A percentile compares a stretch with the other conserved stretches of the same genome.
Conservation (phyloP, 92 coral and sea anemone species). For the Diadumene lineata region DNA sequence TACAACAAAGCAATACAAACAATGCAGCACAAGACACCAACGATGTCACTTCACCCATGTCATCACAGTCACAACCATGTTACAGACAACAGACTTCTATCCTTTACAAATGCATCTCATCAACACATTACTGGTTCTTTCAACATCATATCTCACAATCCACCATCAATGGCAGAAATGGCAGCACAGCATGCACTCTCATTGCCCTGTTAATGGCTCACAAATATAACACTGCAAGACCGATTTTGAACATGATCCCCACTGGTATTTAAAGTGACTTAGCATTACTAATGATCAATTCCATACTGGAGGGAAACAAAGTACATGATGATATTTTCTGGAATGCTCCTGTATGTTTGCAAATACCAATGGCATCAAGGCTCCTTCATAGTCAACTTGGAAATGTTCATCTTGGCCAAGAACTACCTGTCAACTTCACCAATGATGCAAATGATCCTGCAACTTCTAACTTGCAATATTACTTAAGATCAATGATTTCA, state of each 20-base stretch:
- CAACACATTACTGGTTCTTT: slow-evolving; percentile 14
- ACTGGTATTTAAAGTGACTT: not conserved
- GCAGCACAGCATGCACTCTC: slow-evolving; percentile 33
- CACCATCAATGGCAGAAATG: slow-evolving; percentile 37
- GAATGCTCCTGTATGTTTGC: not conserved
- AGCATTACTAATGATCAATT: not conserved
- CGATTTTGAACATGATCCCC: not conserved
- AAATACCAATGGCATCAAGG: slow-evolving; percentile 3
- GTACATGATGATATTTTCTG: slow-evolving; percentile 7
- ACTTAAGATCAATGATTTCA: slow-evolving; percentile 4
- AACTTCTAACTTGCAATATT: not conserved
- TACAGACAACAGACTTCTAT: not conserved
- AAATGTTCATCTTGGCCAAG: not conserved
- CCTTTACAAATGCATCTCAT: not conserved
- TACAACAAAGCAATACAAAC: too few relatives aligned
- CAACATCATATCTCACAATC: slow-evolving; percentile 32
- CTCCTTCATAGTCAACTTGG: not conserved
- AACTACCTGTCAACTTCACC: slow-evolving; percentile 9
- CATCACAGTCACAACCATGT: too few relatives aligned
- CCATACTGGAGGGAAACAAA: not conserved
- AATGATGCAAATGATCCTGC: not conserved
- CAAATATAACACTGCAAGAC: not conserved
- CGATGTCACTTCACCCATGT: too few relatives aligned
- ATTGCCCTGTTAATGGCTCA: slow-evolving; percentile 26
- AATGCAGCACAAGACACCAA: too few relatives aligned